Base-by-base conservation (phyloP, 2,888 invertebrate species). In the Cheilosia variabilis region DNA sequence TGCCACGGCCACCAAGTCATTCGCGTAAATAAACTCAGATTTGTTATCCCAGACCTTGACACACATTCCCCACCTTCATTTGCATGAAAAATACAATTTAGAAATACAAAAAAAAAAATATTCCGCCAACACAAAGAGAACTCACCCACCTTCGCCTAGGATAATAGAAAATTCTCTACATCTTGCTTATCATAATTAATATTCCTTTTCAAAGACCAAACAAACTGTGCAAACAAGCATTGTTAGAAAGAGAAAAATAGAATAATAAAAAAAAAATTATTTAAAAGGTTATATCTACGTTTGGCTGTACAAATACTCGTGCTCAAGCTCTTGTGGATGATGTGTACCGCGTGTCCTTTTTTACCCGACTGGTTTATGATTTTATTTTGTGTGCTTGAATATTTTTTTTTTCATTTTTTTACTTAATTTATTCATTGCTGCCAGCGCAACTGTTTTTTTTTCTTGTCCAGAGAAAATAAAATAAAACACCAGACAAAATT, bases 401-500 rank as follows among this genome's bases (percentile, higher is more conserved):
- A 31, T 31, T 2, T 17, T 37, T 17, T 37, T 58, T 31, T 62
- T 31, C 2, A 22, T 22, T 45, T 34, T 17, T 6, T 24, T 15
- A 22, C n/a, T 60, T 76, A 47, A 47, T 72, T 72, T 77, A 62
- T 81, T 65, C 71, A 66, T 47, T 41, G 52, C 53, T 66, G 41
- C 45, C 50, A 58, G 62, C 45, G 55, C 37, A 65, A 58, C 55
- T 57, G 10, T 82, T 57, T 63, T 52, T 41, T 55, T 31, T 55
- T 63, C 6, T 47, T 15, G 2, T 45, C 6, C 45, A 5, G 45
- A 24, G 4, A 7, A 78, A 17, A 34, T 27, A 58, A 52, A 73
- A 73, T 53, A 73, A 63, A 53, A 55, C 34, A 69, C 65, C 65
- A 82, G 66, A 43, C 65, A 47, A 82, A 72, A 72, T 82, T 82